phyloP scores from a whole-genome alignment of 2,888 invertebrate species.

The Acanthosepion esculentum region DNA sequence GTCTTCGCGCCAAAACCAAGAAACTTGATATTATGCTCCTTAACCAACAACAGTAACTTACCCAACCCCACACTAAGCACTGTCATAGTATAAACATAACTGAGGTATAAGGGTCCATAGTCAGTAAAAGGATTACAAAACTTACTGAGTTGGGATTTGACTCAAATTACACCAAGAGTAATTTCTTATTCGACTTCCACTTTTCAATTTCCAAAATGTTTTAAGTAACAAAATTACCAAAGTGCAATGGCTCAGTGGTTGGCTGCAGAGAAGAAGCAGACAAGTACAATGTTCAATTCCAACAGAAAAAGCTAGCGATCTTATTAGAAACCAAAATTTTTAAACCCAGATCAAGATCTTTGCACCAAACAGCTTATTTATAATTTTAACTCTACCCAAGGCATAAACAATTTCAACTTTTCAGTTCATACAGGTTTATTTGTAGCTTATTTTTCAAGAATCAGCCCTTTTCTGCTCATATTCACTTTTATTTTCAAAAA shows the following conservation, averaged over 20 bases:
- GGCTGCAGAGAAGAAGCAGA: neutral
- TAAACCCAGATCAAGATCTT: neutral
- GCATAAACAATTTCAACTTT: no score
- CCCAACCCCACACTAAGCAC: neutral
- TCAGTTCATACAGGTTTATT: no score
- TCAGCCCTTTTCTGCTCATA: no score
- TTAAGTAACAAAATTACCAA: neutral
- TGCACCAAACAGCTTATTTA: no score
- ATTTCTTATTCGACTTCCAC: neutral
- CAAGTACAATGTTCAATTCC: neutral
- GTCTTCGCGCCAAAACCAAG: conserved; percentile 9
- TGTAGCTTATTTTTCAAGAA: no score
- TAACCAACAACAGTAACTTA: neutral
- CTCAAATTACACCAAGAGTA: neutral
- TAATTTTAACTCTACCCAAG: no score
- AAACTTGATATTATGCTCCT: conserved; percentile 9
- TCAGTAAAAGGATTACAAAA: conserved; percentile 6
- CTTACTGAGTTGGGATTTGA: neutral
- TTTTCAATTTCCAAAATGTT: neutral
- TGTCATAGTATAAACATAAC: neutral
- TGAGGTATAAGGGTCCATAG: neutral
- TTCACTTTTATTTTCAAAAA: no score
- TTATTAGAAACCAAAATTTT: neutral
- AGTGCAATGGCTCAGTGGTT: neutral
- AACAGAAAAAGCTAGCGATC: neutral